These are phyloP conservation scores for Melanotaenia maccullochi DNA, from an alignment of 2,797 vertebrate species.

Conservation along the genomic window DNA sequence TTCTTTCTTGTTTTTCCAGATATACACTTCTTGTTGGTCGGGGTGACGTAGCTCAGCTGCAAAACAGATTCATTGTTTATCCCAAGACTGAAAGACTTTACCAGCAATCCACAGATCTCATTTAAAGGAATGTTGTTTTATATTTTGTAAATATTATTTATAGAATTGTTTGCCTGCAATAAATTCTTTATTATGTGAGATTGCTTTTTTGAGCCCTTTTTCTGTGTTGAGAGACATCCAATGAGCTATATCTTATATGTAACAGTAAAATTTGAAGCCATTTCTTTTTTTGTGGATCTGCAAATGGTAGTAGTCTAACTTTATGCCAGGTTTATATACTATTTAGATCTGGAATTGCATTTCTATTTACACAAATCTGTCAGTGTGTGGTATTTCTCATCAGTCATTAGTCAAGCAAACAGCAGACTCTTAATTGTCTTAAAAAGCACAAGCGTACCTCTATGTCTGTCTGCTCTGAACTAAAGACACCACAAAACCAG, in stretches of 20 bases:
- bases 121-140: slow-evolving; percentile 79
- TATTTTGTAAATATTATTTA: slow-evolving; percentile 86
- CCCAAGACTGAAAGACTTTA: slow-evolving; percentile 58
- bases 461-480: background rate
- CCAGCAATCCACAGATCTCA: slow-evolving; percentile 60
- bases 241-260: background rate
- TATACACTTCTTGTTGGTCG: slow-evolving; percentile 33
- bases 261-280: background rate
- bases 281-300: background rate
- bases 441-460: background rate
- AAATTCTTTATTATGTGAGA: slow-evolving; percentile 82
- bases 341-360: background rate
- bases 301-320: background rate
- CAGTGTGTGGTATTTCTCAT: background rate
- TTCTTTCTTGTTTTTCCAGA: background rate
- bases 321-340: background rate
- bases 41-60: slow-evolving; percentile 9
- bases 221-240: background rate
- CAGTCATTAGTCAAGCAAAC: background rate
- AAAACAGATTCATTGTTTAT: slow-evolving; percentile 31
- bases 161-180: slow-evolving; percentile 85
- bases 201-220: background rate
- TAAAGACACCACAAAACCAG: background rate
- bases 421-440: background rate
- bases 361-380: background rate